Base-by-base conservation (phyloP, 1,140 invertebrate species). In the Psix sp. region DNA sequence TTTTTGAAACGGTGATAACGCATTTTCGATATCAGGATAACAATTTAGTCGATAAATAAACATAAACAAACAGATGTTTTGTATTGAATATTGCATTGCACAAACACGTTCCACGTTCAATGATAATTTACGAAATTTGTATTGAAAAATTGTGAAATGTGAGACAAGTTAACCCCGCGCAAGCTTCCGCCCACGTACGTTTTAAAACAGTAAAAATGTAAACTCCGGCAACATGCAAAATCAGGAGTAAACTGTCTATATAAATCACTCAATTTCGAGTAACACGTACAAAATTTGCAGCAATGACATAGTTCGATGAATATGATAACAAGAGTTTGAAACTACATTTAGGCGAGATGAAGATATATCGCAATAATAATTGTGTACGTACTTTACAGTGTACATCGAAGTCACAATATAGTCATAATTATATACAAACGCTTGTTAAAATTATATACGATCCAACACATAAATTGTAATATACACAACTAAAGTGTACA, bases 271-370 rank as follows among this genome's bases (percentile, higher is more conserved):
- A 68, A 68, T 60, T 67, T 68, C 60, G 65, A 68, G 54, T 52
- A 68, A 68, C 54, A 60, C 54, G 48, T 68, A 40, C 46, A 52
- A 68, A 68, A 59, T 60, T 68, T 40, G 21, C 31, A 45, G 54
- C 65, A 68, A 68, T 68, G 65, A 68, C 65, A 68, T 68, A 68
- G 65, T 68, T 68, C 54, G 65, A 68, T 68, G 65, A 68, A 68
- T 68, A 68, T 68, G 65, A 68, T 68, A 68, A 68, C 65, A 68
- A 59, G 65, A 68, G 65, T 68, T 68, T 68, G 45, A 68, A 68
- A 68, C 65, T 68, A 52, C 65, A 68, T 68, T 68, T 59, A 68
- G 31, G 65, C 52, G 38, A 52, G 54, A 68, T 68, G 26, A 68
- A 68, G 65, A 68, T 68, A 68, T 46, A 68, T 68, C 39, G 65